A percentile compares a stretch with the other conserved stretches of the same genome.
phyloP scores from a whole-genome alignment of 2,888 invertebrate species.

The Tachina lurida region DNA sequence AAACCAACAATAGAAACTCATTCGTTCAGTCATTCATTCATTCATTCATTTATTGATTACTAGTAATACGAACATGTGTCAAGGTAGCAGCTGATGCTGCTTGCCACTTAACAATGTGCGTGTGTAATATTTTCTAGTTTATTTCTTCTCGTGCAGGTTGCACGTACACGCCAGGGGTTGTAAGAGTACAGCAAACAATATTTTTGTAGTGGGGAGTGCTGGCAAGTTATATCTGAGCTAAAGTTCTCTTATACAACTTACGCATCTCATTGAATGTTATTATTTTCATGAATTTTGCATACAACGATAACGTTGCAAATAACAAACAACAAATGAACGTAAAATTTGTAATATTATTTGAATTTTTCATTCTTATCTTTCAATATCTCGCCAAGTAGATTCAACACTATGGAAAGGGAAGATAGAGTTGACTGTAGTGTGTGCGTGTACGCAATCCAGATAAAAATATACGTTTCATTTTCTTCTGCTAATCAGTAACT shows the following conservation, averaged over 20 bases:
- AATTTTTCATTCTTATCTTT: slow-evolving; percentile 54
- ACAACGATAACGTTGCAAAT: slow-evolving; percentile 23
- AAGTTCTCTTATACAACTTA: slow-evolving; percentile 35
- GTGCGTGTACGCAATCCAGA: slow-evolving; percentile 3
- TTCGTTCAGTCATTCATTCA: slow-evolving; percentile 38
- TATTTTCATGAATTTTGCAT: slow-evolving; percentile 66
- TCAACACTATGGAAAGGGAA: background rate
- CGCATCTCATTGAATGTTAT: slow-evolving; percentile 44
- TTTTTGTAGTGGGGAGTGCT: background rate
- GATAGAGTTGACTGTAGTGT: background rate
- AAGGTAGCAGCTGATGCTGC: slow-evolving; percentile 70
- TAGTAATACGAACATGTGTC: slow-evolving; percentile 55
- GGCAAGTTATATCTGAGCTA: background rate
- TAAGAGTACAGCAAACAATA: slow-evolving; percentile 15
- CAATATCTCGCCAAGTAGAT: slow-evolving; percentile 34
- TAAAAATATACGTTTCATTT: slow-evolving; percentile 29
- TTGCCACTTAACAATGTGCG: slow-evolving; percentile 36
- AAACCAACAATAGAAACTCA: slow-evolving; percentile 35
- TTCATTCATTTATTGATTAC: slow-evolving; percentile 57
- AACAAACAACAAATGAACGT: slow-evolving; percentile 26
- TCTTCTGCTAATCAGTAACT: slow-evolving; percentile 46
- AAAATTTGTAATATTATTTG: slow-evolving; percentile 61
- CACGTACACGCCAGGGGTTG: slow-evolving; percentile 37
- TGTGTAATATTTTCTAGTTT: slow-evolving; percentile 54
- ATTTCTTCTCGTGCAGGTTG: background rate